Evolutionary conservation across 2,888 invertebrate genomes (phyloP), one percentile per base, ranked within the genome.

Genomic region (Acrobasis repandana): DNA sequence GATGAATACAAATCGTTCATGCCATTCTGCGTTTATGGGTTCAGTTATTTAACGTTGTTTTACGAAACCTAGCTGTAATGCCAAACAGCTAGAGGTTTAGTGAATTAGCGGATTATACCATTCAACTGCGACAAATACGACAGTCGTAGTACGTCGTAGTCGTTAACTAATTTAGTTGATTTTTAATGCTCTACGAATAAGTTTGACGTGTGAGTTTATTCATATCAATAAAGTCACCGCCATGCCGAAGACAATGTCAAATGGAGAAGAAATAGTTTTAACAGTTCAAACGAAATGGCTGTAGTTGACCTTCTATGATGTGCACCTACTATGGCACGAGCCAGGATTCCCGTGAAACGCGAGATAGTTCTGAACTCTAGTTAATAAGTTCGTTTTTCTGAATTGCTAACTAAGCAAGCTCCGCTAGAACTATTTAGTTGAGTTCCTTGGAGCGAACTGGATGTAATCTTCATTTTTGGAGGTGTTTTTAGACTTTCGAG

Each of bases 341-440:
- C 6, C 36, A n/a, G 50, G 50, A 50, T 50, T 11, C 34, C 38
- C 38, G 38, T 54, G 16, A 47, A 57, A 48, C 57, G 57, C 57
- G 48, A 58, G 58, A 58, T 50, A 58, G 58, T 58, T 58, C 49
- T 20, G 28, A 20, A 54, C 20, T 18, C 49, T 36, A 58, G 58
- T 58, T 48, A 48, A 48, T 56, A 58, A 58, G 43, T 58, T 58
- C 16, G 58, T 58, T 58, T 58, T 58, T 58, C 58, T 58, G 58
- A 48, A 57, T 47, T 34, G 36, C 48, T 49, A 47, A 47, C 48
- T 48, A 49, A 48, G 57, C 49, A 20, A 36, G 36, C 33, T 47
- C 2, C 34, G 33, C 16, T 36, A 18, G 58, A 58, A 58, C 49
- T 48, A 49, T 56, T 43, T 57, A 20, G 56, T 47, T 57, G 11